phyloP scores from a whole-genome alignment of 2,113 vertebrate species.

The Mustelus asterias region DNA sequence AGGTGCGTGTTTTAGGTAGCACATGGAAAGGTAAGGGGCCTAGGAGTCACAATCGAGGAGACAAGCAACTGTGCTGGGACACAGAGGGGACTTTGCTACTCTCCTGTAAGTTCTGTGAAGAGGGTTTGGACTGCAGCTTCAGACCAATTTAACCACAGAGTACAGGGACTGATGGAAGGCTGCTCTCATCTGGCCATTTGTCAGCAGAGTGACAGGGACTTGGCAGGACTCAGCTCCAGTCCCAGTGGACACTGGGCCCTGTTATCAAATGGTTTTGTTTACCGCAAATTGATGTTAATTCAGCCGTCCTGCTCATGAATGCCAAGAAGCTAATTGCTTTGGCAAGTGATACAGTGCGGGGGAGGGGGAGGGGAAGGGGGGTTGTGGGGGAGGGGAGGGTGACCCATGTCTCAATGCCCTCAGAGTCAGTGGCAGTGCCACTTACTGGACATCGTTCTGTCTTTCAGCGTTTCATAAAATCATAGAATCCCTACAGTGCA shows the following conservation, averaged over 20 bases:
- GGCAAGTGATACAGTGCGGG: background rate
- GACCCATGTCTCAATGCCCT: background rate
- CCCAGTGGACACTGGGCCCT: background rate
- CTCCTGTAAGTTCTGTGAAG: background rate
- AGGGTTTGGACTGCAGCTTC: background rate
- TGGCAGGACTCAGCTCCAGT: background rate
- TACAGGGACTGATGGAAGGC: background rate
- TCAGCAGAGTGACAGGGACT: background rate
- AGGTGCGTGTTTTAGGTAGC: background rate
- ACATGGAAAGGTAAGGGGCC: background rate
- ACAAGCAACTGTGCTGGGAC: background rate
- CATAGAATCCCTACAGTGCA: too few species aligned
- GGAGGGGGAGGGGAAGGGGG: background rate
- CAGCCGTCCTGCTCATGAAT: background rate
- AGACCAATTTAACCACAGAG: background rate
- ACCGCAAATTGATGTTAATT: background rate
- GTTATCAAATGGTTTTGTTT: background rate
- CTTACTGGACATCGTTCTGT: background rate
- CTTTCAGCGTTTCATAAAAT: background rate
- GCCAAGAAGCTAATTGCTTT: background rate
- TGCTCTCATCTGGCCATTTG: background rate
- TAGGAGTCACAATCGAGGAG: background rate
- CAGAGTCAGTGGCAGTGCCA: background rate
- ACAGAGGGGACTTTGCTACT: background rate
- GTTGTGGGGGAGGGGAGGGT: background rate